Evolutionary conservation across 2,113 vertebrate species (phyloP).

Genomic region (Gymnogyps californianus): DNA sequence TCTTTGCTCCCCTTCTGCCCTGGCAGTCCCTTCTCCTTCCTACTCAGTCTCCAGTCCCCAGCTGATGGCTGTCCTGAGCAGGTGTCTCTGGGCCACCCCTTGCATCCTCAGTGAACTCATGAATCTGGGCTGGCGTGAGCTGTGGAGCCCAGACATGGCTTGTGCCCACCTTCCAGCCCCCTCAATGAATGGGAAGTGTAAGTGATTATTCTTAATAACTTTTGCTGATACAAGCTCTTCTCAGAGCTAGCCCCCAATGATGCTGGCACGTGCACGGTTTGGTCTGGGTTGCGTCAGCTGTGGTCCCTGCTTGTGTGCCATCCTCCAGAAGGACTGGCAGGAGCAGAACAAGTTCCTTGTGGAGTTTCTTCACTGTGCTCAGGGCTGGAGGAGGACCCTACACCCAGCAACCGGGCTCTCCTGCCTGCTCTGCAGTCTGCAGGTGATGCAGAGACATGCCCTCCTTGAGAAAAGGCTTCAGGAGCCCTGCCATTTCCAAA

Average conservation of each 20-base stretch:
- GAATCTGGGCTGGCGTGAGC: background rate
- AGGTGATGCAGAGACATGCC: background rate
- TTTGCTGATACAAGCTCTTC: background rate
- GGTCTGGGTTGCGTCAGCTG: background rate
- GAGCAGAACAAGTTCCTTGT: background rate
- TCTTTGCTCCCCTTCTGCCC: background rate
- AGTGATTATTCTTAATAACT: background rate
- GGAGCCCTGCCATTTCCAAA: background rate
- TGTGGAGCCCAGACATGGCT: background rate
- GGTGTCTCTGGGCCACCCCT: background rate
- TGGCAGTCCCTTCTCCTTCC: background rate
- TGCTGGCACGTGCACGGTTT: fast-evolving
- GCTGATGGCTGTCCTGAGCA: background rate
- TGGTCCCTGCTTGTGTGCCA: background rate
- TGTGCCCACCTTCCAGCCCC: background rate
- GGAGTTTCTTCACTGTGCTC: background rate
- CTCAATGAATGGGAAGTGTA: background rate
- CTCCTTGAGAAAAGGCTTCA: background rate
- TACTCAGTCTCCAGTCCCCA: background rate
- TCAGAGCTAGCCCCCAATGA: background rate
- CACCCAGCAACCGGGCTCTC: fast-evolving
- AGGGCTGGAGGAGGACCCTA: background rate
- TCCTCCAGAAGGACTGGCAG: background rate
- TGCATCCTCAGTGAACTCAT: background rate
- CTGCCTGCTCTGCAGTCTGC: background rate